These are phyloP conservation scores for Temnothorax nylanderi DNA, from an alignment of 1,140 invertebrate species.

Conservation along the genomic window DNA sequence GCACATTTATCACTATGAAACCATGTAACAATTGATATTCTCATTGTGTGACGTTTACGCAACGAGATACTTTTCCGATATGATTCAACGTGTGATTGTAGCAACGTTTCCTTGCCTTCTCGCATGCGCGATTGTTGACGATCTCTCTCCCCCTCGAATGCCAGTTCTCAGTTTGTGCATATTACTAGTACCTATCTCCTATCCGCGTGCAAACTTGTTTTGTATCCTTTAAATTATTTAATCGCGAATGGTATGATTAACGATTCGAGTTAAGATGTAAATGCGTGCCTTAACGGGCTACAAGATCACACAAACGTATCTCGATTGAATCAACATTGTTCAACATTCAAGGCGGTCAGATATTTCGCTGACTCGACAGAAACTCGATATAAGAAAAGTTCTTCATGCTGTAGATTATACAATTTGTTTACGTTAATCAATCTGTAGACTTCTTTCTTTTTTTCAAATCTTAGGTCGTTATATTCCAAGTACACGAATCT, in stretches of 20 bases:
- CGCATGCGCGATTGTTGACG: slow-evolving; percentile 37
- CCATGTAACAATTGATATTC: background rate
- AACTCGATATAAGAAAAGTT: background rate
- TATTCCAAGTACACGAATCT: background rate
- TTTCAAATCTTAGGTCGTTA: background rate
- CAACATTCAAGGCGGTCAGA: background rate
- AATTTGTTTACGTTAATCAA: background rate
- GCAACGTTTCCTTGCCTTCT: background rate
- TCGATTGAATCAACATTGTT: background rate
- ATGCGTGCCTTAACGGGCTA: slow-evolving; percentile 5
- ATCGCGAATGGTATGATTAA: slow-evolving; percentile 54
- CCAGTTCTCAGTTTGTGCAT: slow-evolving; percentile 72
- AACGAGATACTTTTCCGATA: background rate
- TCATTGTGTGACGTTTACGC: background rate
- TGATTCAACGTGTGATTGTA: background rate
- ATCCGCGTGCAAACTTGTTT: slow-evolving; percentile 60
- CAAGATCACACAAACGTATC: background rate
- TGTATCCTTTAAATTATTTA: slow-evolving; percentile 72
- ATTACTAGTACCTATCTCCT: slow-evolving; percentile 76
- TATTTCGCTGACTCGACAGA: slow-evolving; percentile 2
- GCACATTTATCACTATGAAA: background rate
- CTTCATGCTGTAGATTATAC: background rate
- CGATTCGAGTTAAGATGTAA: slow-evolving; percentile 28
- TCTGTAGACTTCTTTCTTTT: background rate
- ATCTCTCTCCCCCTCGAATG: slow-evolving; percentile 55